A percentile compares a stretch with the other conserved stretches of the same genome.
phyloP scores from a whole-genome alignment of 2,888 invertebrate species.

The Clitarchus hookeri region DNA sequence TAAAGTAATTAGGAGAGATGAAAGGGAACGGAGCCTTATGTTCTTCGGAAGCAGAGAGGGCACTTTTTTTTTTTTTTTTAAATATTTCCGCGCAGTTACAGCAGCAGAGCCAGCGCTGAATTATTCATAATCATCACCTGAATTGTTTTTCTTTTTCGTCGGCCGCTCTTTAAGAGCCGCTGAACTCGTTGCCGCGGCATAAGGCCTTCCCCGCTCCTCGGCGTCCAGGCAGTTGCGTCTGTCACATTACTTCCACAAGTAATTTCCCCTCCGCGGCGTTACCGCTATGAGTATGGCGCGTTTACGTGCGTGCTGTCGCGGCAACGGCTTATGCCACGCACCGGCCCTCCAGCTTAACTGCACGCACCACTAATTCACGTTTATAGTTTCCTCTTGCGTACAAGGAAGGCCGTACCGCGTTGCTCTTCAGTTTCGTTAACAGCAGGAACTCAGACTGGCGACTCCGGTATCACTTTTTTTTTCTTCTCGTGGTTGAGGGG shows the following conservation, averaged over 20 bases:
- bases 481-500: no score
- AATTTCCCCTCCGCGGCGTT: not conserved
- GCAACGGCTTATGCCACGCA: not conserved
- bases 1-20: no score
- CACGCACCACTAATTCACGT: not conserved
- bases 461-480: not conserved
- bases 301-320: not conserved
- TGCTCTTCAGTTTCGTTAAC: not conserved
- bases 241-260: not conserved
- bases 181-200: not conserved
- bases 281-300: not conserved
- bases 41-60: no score
- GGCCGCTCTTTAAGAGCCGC: not conserved
- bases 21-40: no score
- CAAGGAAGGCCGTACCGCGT: no score
- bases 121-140: no score
- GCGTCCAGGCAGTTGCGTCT: not conserved
- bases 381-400: not conserved
- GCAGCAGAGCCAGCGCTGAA: no score
- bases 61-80: no score
- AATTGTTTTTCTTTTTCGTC: not conserved
- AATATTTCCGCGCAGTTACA: no score
- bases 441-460: not conserved
- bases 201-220: not conserved
- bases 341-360: not conserved